Conservation (phyloP, 2,113 vertebrate genomes). For the Clarias magur region DNA sequence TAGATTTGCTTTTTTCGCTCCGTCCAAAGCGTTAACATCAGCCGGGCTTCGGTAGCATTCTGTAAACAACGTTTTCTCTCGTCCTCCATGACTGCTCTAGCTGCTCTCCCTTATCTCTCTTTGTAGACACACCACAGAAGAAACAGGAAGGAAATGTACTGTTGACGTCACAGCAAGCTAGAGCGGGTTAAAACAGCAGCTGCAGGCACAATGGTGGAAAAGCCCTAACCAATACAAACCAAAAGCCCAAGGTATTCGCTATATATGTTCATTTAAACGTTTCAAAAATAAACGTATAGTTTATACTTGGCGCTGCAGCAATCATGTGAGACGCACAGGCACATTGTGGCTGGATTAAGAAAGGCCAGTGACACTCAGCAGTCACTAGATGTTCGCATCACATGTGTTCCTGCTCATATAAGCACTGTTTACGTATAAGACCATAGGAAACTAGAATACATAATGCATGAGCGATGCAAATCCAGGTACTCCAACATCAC, state of each 20-base stretch:
- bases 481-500: not conserved
- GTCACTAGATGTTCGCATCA: not conserved
- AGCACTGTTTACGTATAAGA: not conserved
- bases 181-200: conserved; percentile 54
- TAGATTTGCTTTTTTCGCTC: not conserved
- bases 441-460: too few relatives aligned
- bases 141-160: conserved; percentile 75
- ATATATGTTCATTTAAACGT: not conserved
- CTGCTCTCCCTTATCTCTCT: conserved; percentile 65
- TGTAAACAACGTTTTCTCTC: conserved; percentile 46
- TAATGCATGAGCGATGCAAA: not conserved
- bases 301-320: not conserved
- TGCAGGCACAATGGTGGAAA: conserved; percentile 29
- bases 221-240: conserved; percentile 13
- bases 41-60: not conserved
- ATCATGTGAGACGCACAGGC: not conserved
- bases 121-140: conserved; percentile 65
- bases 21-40: not conserved
- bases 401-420: not conserved
- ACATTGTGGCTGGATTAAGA: not conserved
- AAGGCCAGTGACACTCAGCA: not conserved
- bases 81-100: conserved; percentile 48
- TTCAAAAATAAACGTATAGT: not conserved
- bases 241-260: not conserved
- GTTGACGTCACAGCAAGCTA: conserved; percentile 41